Conservation (phyloP, 1,140 invertebrate genomes). For the Hydropsyche tenuis region DNA sequence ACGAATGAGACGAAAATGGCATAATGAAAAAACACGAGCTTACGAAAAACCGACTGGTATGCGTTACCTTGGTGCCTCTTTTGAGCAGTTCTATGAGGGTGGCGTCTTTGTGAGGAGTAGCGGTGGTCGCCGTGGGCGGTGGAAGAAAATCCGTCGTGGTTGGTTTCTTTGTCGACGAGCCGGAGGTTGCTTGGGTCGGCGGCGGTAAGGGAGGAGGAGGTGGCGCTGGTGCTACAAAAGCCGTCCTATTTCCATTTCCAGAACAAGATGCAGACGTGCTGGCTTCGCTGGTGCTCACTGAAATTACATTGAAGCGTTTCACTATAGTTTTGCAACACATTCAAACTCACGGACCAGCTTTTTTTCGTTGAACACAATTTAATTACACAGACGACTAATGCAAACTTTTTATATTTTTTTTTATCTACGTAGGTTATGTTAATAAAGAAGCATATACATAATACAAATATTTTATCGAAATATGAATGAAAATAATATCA, state of each 20-base stretch:
- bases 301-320: slow-evolving; percentile 9
- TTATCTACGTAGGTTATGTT: too few species aligned
- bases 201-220: slow-evolving; percentile 66
- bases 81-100: slow-evolving; percentile 68
- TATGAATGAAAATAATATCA: too few species aligned
- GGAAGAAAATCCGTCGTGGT: slow-evolving; percentile 57
- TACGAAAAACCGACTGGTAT: too few species aligned
- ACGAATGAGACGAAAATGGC: neutral
- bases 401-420: too few species aligned
- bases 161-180: slow-evolving; percentile 59
- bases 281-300: slow-evolving; percentile 28
- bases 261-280: slow-evolving; percentile 16
- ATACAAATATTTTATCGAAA: too few species aligned
- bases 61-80: slow-evolving; percentile 71
- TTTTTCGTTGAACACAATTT: too few species aligned
- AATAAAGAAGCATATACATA: too few species aligned
- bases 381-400: too few species aligned
- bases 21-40: too few species aligned
- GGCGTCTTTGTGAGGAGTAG: slow-evolving; percentile 66
- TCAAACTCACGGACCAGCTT: too few species aligned
- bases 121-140: slow-evolving; percentile 68
- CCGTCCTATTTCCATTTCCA: slow-evolving; percentile 54
- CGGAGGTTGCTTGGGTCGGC: slow-evolving; percentile 58
- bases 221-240: slow-evolving; percentile 58
- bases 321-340: too few species aligned